Evolutionary conservation across 1,140 invertebrate species (phyloP).

Genomic region (Babylonia areolata): DNA sequence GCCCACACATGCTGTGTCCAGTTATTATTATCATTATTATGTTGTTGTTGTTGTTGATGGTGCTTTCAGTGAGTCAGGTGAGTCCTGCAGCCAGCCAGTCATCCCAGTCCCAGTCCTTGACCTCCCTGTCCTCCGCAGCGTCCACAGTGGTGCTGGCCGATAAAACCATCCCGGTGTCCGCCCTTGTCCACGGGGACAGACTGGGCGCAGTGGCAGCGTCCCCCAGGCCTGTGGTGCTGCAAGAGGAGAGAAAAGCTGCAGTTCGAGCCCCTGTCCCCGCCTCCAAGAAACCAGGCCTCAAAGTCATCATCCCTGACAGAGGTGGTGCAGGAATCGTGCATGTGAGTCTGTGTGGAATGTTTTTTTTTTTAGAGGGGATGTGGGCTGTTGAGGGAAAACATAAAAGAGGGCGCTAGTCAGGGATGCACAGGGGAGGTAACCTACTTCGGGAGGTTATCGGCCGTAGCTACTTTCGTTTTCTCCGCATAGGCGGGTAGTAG

Average conservation of each 20-base stretch:
- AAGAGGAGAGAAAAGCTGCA: neutral
- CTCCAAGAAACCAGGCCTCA: slow-evolving; percentile 61
- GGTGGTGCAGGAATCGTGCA: slow-evolving; percentile 29
- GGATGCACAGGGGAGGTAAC: no score
- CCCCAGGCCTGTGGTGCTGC: neutral
- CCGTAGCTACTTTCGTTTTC: no score
- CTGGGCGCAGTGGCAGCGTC: slow-evolving; percentile 35
- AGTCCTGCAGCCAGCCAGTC: neutral
- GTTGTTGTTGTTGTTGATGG: no score
- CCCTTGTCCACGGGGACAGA: neutral
- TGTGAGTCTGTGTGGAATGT: slow-evolving; percentile 12
- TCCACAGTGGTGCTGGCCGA: neutral
- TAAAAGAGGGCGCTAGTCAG: no score
- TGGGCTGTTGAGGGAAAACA: no score
- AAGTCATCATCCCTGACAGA: slow-evolving; percentile 65
- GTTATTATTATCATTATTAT: no score
- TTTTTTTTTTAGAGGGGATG: no score
- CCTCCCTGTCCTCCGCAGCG: neutral
- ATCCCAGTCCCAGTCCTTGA: neutral
- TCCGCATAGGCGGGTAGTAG: no score
- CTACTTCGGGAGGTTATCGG: no score
- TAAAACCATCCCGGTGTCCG: neutral
- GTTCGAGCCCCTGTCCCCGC: neutral
- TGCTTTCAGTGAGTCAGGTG: neutral
- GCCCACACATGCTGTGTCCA: no score